A percentile compares a stretch with the other conserved stretches of the same genome.
Evolutionary conservation across 2,797 vertebrate genomes (phyloP).

Genomic region (Etheostoma perlongum): DNA sequence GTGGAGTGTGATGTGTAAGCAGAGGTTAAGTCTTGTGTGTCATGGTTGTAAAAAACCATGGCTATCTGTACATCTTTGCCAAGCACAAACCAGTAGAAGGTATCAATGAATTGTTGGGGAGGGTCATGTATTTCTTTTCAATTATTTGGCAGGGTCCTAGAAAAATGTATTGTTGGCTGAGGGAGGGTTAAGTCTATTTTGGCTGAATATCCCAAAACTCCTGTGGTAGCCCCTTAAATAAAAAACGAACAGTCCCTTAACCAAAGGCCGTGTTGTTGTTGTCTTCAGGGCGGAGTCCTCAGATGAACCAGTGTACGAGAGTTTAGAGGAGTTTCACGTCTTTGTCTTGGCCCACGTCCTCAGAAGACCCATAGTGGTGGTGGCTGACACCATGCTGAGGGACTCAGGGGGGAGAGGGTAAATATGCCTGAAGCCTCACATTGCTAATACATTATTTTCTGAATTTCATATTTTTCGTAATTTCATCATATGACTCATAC

Average conservation of each 20-base stretch:
- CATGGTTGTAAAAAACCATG: too few relatives aligned
- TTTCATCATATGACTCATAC: not conserved
- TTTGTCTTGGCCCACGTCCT: constrained; percentile 96
- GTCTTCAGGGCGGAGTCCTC: constrained; percentile 87
- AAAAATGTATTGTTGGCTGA: too few relatives aligned
- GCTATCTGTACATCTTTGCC: too few relatives aligned
- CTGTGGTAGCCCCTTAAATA: too few relatives aligned
- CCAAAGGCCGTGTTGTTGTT: not conserved
- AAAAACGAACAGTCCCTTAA: not conserved
- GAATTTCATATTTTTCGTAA: not conserved
- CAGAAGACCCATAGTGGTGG: constrained; percentile 94
- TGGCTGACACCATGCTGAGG: constrained; percentile 97
- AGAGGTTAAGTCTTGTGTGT: too few relatives aligned
- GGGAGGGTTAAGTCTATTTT: too few relatives aligned
- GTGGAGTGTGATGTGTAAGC: too few relatives aligned
- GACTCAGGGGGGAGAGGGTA: constrained; percentile 98
- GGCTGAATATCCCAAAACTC: too few relatives aligned
- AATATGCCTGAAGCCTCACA: constrained; percentile 1
- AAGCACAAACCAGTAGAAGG: too few relatives aligned
- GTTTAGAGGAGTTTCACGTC: constrained; percentile 97
- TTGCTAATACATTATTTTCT: not conserved
- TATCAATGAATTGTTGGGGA: too few relatives aligned
- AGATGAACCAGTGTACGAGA: constrained; percentile 97
- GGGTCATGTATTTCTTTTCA: too few relatives aligned
- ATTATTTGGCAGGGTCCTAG: too few relatives aligned